Evolutionary conservation across 1,140 invertebrate species (phyloP).

Genomic region (Brachionus angularis): DNA sequence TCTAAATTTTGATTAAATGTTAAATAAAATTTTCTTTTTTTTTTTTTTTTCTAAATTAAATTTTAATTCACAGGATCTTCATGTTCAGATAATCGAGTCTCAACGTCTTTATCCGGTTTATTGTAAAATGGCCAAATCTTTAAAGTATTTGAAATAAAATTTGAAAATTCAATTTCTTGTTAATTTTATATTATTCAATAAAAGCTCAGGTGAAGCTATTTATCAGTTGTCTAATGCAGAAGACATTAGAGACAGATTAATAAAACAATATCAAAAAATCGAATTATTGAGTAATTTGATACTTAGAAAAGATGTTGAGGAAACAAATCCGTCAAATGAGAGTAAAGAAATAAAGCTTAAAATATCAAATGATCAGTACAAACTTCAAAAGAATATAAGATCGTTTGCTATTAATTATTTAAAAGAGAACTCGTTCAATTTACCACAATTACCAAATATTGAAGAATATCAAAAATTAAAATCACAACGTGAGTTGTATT

Average conservation of each 20-base stretch:
- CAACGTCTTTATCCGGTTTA: constrained; percentile 73
- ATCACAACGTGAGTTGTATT: background rate
- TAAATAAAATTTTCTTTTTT: background rate
- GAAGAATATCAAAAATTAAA: constrained; percentile 28
- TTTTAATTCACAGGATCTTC: no score
- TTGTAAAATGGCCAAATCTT: constrained; percentile 72
- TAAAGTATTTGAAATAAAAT: constrained; percentile 60
- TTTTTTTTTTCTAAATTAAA: constrained; percentile 45
- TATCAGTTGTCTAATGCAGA: constrained; percentile 78
- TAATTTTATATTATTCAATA: constrained; percentile 45
- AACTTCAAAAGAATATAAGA: constrained; percentile 25
- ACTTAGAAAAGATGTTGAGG: background rate
- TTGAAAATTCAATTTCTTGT: background rate
- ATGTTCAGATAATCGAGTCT: constrained; percentile 69
- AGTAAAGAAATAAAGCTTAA: background rate
- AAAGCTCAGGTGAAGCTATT: constrained; percentile 76
- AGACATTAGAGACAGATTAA: constrained; percentile 72
- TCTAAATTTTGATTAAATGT: constrained; percentile 46
- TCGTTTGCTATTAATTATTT: constrained; percentile 36
- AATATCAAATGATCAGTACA: constrained; percentile 5
- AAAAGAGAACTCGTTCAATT: constrained; percentile 18
- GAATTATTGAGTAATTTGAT: constrained; percentile 63
- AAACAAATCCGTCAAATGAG: background rate
- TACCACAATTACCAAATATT: constrained; percentile 4
- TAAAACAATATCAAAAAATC: constrained; percentile 78